These are phyloP conservation scores for Syrista parreyssii DNA, from an alignment of 2,888 invertebrate genomes.

Conservation along the genomic window DNA sequence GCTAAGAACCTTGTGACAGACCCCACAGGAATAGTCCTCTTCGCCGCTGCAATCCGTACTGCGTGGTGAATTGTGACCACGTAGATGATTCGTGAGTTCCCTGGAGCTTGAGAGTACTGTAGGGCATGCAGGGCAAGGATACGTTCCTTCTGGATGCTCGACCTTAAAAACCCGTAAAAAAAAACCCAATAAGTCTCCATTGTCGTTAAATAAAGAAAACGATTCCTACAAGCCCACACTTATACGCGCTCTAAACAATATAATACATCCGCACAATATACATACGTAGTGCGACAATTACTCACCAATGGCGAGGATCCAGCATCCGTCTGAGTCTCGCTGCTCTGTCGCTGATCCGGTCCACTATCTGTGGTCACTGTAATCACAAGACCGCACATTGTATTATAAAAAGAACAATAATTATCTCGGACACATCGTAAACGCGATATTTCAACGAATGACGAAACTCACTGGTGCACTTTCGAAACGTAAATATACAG, in stretches of 20 bases:
- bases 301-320: slow-evolving; percentile 54
- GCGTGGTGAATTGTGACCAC: slow-evolving; percentile 57
- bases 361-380: slow-evolving; percentile 37
- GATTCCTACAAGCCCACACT: neutral
- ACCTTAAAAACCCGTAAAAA: slow-evolving; percentile 13
- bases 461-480: neutral
- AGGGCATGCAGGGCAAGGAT: slow-evolving; percentile 56
- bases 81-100: slow-evolving; percentile 54
- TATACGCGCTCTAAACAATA: neutral
- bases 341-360: slow-evolving; percentile 42
- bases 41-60: slow-evolving; percentile 58
- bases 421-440: neutral
- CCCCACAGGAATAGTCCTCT: slow-evolving; percentile 72
- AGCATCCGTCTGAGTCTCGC: slow-evolving; percentile 48
- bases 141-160: slow-evolving; percentile 31
- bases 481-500: neutral
- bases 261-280: neutral
- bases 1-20: slow-evolving; percentile 79
- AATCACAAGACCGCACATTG: slow-evolving; percentile 16
- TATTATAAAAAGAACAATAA: neutral
- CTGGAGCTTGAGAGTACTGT: slow-evolving; percentile 45
- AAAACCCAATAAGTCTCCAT: neutral
- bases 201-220: neutral
- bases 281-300: slow-evolving; percentile 3
- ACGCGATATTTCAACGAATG: neutral